Conservation (phyloP, 2,888 invertebrate species). For the Lordiphosa andalusiaca region DNA sequence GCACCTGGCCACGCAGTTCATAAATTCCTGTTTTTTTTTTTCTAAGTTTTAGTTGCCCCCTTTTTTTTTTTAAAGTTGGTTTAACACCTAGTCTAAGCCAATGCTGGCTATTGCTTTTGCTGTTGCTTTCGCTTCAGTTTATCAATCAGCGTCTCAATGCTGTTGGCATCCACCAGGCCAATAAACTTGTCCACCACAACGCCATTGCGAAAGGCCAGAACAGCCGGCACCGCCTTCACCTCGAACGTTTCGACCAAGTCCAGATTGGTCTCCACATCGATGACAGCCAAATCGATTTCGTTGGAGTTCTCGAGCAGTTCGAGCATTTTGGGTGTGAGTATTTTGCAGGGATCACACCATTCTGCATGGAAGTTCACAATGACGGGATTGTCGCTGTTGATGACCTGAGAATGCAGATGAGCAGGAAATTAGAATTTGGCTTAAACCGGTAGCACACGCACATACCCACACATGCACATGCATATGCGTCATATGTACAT, state of each 20-base stretch:
- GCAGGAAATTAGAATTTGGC: background rate
- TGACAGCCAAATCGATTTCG: conserved; percentile 88
- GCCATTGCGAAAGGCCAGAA: conserved; percentile 89
- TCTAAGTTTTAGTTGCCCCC: no score
- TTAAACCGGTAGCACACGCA: background rate
- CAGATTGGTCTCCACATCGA: conserved; percentile 90
- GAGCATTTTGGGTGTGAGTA: conserved; percentile 90
- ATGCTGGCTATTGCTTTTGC: conserved; percentile 46
- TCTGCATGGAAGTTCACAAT: conserved; percentile 95
- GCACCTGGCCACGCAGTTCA: no score
- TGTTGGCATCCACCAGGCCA: conserved; percentile 89
- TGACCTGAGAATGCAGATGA: conserved; percentile 81
- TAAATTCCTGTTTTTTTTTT: background rate
- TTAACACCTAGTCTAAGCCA: background rate
- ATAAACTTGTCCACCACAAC: conserved; percentile 93
- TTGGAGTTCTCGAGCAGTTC: conserved; percentile 87
- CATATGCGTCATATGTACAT: conserved; percentile 8
- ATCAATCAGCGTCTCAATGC: conserved; percentile 89
- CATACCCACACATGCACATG: conserved; percentile 42
- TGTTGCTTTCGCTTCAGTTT: conserved; percentile 80
- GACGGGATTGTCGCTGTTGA: conserved; percentile 91
- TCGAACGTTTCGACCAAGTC: conserved; percentile 90
- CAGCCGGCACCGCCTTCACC: conserved; percentile 89
- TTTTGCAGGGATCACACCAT: conserved; percentile 95
- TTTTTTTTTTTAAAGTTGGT: background rate